phyloP scores from a whole-genome alignment of 2,797 vertebrate species.

The Capromys pilorides region DNA sequence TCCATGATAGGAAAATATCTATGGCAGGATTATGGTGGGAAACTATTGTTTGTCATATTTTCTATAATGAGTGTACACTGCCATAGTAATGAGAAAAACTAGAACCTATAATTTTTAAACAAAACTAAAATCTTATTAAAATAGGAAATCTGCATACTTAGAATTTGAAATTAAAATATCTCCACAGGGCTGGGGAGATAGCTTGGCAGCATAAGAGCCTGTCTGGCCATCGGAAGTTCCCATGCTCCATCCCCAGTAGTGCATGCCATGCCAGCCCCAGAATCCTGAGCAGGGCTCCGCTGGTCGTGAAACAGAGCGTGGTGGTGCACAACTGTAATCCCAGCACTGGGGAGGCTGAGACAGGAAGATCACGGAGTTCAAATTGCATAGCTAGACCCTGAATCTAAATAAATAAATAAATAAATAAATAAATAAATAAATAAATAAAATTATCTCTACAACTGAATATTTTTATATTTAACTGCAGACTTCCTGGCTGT shows the following conservation, averaged over 20 bases:
- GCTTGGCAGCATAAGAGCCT: too few relatives aligned
- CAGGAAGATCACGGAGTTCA: too few relatives aligned
- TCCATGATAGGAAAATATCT: neutral
- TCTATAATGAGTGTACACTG: neutral
- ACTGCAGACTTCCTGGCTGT: neutral
- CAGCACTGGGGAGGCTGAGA: too few relatives aligned
- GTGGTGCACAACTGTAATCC: too few relatives aligned
- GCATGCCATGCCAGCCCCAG: too few relatives aligned
- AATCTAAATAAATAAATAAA: too few relatives aligned
- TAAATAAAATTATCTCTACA: conserved; percentile 44
- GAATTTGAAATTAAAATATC: conserved; percentile 57
- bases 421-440: conserved; percentile 38
- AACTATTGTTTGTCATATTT: conserved; percentile 13
- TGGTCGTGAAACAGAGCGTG: too few relatives aligned
- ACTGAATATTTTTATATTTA: conserved; percentile 16
- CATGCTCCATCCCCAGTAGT: too few relatives aligned
- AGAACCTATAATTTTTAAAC: neutral
- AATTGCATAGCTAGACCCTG: too few relatives aligned
- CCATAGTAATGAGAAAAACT: conserved; percentile 18
- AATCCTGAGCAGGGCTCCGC: too few relatives aligned
- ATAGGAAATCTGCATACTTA: neutral
- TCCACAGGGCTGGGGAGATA: neutral
- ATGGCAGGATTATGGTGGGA: neutral
- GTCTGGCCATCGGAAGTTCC: too few relatives aligned
- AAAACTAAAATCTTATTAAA: conserved; percentile 44